Base-by-base conservation (phyloP, 1,140 invertebrate species). In the Psix sp. region DNA sequence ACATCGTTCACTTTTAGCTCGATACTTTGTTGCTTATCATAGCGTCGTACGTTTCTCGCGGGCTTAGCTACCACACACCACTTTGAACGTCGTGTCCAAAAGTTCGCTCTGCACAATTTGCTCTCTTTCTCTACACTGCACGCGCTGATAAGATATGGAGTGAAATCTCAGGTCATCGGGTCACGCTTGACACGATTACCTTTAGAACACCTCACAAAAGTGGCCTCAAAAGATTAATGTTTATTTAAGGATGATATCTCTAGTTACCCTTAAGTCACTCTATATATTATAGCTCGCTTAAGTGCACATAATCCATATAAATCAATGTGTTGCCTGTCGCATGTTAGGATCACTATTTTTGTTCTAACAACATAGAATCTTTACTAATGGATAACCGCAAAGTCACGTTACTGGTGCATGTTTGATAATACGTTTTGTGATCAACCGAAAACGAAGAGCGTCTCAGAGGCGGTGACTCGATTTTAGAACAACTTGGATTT, bases 321-420 rank as follows among this genome's bases (percentile, higher is more conserved):
- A 10, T 29, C 2, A 29, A 29, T 29, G 66, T 76, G 21, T 67
- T 76, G 73, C 73, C 65, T 76, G 73, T 57, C 73, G 66, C 73
- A 75, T 75, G 73, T 71, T 75, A 66, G 60, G 59, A 65, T 51
- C 40, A 52, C 14, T 29, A 7, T 60, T 62, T 42, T 65, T 49
- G 38, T 63, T 45, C 38, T 35, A 43, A 46, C 18, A 24, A 62
- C 26, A 35, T 2, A 35, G 13, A 13, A 2, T 35, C 26, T 29
- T 42, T 62, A 49, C 29, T 29, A 60, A 71, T 29, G 33, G 26
- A 48, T 38, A 40, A 62, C 56, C 52, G 36, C 40, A 49, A 35
- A 45, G 38, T 57, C 52, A 71, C 49, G 66, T 60, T 51, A 51
- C 35, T 70, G 49, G 40, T 68, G 65, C 65, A 68, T 52, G 65